Conservation (phyloP, 2,113 vertebrate species). For the Cnemophilus loriae region DNA sequence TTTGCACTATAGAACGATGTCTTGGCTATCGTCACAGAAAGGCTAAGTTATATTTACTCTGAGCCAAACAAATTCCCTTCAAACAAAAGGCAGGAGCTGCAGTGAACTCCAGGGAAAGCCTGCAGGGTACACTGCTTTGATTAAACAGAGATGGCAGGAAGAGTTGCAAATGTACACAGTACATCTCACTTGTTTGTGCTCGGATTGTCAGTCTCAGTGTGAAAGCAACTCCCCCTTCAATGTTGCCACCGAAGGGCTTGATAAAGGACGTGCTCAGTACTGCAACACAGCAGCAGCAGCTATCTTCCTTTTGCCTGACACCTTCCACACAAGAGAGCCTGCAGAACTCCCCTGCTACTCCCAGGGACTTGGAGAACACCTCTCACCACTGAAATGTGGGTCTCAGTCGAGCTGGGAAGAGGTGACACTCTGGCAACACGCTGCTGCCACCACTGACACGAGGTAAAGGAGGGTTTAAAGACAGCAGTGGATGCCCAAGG, state of each 20-base stretch:
- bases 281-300: neutral
- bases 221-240: neutral
- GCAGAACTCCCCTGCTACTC: neutral
- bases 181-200: neutral
- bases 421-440: neutral
- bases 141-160: neutral
- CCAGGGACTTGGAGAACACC: neutral
- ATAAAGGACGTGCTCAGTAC: neutral
- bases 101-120: slow-evolving; percentile 9
- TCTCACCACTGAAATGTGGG: neutral
- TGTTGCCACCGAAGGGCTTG: neutral
- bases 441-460: neutral
- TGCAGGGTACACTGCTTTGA: neutral
- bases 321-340: neutral
- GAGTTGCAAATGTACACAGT: neutral
- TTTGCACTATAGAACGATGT: neutral
- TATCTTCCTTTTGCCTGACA: neutral
- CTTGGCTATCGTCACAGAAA: neutral
- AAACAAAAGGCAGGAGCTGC: neutral
- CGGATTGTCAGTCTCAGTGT: neutral
- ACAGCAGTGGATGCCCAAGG: neutral
- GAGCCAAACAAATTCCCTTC: neutral
- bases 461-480: neutral
- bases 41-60: neutral
- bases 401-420: neutral